Evolutionary conservation across 2,113 vertebrate species (phyloP), one percentile per base, ranked within the genome.

Genomic region (Tricholaema leucomelas): DNA sequence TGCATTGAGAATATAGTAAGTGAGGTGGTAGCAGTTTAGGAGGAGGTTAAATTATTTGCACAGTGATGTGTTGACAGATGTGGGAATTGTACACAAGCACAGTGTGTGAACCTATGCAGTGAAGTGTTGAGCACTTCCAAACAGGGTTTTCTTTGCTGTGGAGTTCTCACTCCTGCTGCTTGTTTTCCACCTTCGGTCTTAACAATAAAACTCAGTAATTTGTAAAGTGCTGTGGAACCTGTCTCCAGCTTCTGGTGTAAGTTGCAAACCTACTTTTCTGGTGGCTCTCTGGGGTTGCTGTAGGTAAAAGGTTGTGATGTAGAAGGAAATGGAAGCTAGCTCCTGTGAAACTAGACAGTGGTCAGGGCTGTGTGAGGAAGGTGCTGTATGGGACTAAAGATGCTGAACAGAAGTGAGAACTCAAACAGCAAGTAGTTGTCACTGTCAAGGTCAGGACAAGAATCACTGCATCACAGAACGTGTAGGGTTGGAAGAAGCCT

Each of bases 101-200:
- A 60, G 44, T 54, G 21, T 20, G 58, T 18, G 46, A 94, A 85
- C 27, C 40, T 73, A 38, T 63, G 52, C 46, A 63, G 75, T 6
- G 19, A 55, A 84, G 76, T 28, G 82, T 44, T 0, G 4, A 7
- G 10, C 8, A 2, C 54, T 74, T 84, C 55, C 93, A 72, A 83
- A 63, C 14, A 80, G 42, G 55, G 12, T 54, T 33, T 79, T 78
- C 15, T 18, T 90, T 84, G 38, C 31, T 77, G 23, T 79, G 12
- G 65, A 50, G 19, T 65, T 96, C 73, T 94, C 65, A 44, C 50
- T 94, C 58, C 63, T 79, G 75, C 40, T 91, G 75, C 35, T 89
- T 72, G 23, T 90, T 91, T 91, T 67, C n/a, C 60, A 92, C 46
- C 50, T 91, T 28, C 13, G 61, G 35, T 23, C 59, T 93, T 90